Percentiles rank a stretch among this genome's conserved stretches.
phyloP scores from a whole-genome alignment of 1,140 invertebrate species.

The Nasonia giraulti region DNA sequence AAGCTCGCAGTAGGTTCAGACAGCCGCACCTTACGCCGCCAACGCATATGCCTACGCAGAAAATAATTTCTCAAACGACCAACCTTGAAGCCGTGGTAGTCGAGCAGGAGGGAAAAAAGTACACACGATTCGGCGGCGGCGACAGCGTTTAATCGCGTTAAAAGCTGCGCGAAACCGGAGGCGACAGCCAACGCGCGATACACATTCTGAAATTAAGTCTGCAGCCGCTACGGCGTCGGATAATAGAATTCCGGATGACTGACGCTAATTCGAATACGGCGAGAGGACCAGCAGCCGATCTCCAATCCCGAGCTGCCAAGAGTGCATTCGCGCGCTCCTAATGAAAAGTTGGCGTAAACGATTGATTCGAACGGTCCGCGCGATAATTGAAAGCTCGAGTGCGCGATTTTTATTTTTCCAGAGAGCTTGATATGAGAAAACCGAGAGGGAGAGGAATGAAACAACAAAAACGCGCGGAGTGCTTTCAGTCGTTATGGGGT shows the following conservation, averaged over 20 bases:
- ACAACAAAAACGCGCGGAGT: neutral
- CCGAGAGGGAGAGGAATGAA: too few species aligned
- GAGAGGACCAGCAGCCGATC: slow-evolving; percentile 18
- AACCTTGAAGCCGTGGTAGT: neutral
- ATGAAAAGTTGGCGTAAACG: slow-evolving; percentile 55
- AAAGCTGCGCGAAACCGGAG: neutral
- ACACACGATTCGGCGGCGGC: neutral
- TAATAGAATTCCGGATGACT: slow-evolving; percentile 56
- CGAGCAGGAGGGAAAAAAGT: neutral
- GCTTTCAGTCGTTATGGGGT: neutral
- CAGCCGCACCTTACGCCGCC: too few species aligned
- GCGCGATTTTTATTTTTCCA: neutral
- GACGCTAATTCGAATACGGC: slow-evolving; percentile 56
- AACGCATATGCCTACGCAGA: too few species aligned
- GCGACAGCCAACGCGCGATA: neutral
- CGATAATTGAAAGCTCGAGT: slow-evolving; percentile 58
- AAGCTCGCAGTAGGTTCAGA: too few species aligned
- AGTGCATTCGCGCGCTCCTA: slow-evolving; percentile 31
- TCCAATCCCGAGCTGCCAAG: slow-evolving; percentile 42
- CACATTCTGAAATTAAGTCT: slow-evolving; percentile 9
- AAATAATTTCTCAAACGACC: neutral
- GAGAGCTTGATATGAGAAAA: neutral
- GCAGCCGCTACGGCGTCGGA: slow-evolving; percentile 6
- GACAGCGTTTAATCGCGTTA: slow-evolving; percentile 18
- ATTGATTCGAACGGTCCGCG: slow-evolving; percentile 58